Base-by-base conservation (phyloP, 2,797 vertebrate species). In the Lerista edwardsae region DNA sequence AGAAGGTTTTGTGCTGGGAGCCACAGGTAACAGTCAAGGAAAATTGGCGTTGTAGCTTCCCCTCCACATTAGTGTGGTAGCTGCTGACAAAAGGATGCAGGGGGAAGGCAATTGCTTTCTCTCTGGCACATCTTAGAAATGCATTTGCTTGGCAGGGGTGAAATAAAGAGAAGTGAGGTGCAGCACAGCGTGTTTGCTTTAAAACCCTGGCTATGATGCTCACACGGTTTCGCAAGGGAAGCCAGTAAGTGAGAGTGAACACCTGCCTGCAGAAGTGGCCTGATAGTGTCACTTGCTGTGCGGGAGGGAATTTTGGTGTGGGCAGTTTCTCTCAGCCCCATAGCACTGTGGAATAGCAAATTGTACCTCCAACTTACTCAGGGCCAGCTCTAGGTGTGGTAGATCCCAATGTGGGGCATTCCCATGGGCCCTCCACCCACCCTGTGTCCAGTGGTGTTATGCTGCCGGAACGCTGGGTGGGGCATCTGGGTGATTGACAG, bases 11-110 rank as follows among this genome's bases (percentile, higher is more conserved):
- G 82, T 75, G 80, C 72, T 1, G 59, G 85, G 44, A 90, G 75
- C 72, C 57, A 34, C 78, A 86, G 87, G 88, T 84, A 90, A 78
- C 51, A 47, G 82, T 74, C 75, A 47, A 87, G 80, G 84, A 89
- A 71, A 84, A 87, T 19, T 4, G 5, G 29, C 80, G 86, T 77
- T 19, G 86, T 89, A 75, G 75, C 80, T 74, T 64, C 72, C 78
- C 55, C 75, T 85, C 81, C 39, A 59, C 86, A 41, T 85, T 51
- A 84, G 85, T 1, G 29, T 2, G 86, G 81, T 11, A 0, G 0
- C 57, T 55, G 83, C 78, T 34, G 74, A 82, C 78, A 87, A 84
- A n/a, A n/a, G 65, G 79, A 87, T 78, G 72, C 80, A 71, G 31
- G 27, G 14, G 36, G 44, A 62, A 47, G 21, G 80, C 87, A 87